Percentiles rank a stretch among this genome's conserved stretches.
phyloP scores from a whole-genome alignment of 2,797 vertebrate species.

The Notamacropus eugenii region DNA sequence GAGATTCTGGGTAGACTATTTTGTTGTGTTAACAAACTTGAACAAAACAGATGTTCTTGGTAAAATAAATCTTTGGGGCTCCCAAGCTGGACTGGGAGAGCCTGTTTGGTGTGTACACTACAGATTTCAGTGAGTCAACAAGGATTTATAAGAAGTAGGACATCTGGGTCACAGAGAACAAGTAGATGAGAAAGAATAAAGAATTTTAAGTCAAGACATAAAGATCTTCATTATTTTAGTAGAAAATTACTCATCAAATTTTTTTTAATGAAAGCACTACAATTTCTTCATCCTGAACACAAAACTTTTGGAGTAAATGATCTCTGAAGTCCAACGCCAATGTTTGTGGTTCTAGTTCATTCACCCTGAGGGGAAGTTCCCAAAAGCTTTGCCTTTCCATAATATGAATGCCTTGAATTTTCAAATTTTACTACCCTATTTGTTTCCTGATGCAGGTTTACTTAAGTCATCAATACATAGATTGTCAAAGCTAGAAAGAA shows the following conservation, averaged over 20 bases:
- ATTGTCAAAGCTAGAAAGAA: neutral
- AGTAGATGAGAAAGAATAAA: neutral
- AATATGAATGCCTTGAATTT: neutral
- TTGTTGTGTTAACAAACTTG: neutral
- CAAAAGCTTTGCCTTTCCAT: neutral
- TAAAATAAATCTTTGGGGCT: neutral
- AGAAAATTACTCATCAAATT: neutral
- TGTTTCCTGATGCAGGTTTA: neutral
- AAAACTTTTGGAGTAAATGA: neutral
- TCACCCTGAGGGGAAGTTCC: neutral
- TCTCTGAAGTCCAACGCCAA: neutral
- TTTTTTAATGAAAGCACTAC: neutral
- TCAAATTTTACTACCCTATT: neutral
- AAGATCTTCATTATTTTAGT: neutral
- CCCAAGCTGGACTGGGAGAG: neutral
- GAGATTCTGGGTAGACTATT: neutral
- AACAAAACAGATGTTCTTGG: neutral
- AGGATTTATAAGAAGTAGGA: neutral
- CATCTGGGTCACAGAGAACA: neutral
- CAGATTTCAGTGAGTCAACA: neutral
- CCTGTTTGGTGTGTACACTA: neutral
- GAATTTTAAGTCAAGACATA: neutral
- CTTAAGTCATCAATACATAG: neutral
- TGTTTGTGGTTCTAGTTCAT: neutral
- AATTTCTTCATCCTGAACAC: neutral